A percentile compares a stretch with the other conserved stretches of the same genome.
Conservation (phyloP, 2,888 invertebrate genomes). For the Phasia obesa region DNA sequence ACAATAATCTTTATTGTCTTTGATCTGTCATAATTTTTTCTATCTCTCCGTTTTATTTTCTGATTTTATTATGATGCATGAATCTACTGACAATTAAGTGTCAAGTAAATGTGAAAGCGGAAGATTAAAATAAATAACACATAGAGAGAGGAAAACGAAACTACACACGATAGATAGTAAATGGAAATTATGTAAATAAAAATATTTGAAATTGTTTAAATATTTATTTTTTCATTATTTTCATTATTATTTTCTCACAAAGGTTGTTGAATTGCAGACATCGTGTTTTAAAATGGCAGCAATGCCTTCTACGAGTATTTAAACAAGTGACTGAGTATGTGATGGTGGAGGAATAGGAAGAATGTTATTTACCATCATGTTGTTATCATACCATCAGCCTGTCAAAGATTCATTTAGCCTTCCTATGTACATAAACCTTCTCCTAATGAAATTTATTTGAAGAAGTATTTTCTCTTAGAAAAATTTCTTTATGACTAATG, state of each 20-base stretch:
- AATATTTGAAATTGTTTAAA: no score
- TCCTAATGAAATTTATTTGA: conserved; percentile 42
- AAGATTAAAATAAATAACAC: no score
- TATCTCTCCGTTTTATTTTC: no score
- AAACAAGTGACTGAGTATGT: conserved; percentile 22
- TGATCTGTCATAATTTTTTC: no score
- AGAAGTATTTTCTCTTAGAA: conserved; percentile 16
- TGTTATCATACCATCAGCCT: conserved; percentile 63
- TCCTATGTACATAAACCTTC: conserved; percentile 25
- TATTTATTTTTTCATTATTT: no score
- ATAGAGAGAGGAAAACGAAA: no score
- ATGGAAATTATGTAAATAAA: no score
- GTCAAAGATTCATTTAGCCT: conserved; percentile 54
- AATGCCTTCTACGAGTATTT: conserved; percentile 64
- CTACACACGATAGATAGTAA: no score
- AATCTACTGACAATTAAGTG: no score
- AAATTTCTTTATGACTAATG: neutral
- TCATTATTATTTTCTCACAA: conserved; percentile 42
- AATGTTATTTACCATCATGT: conserved; percentile 57
- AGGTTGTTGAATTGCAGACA: conserved; percentile 23
- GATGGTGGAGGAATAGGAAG: conserved; percentile 18
- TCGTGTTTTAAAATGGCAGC: conserved; percentile 22
- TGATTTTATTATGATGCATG: no score
- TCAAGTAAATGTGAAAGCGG: no score
- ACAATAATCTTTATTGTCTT: no score